These are phyloP conservation scores for Mesocricetus auratus DNA, from an alignment of 2,113 vertebrate genomes.

Conservation along the genomic window DNA sequence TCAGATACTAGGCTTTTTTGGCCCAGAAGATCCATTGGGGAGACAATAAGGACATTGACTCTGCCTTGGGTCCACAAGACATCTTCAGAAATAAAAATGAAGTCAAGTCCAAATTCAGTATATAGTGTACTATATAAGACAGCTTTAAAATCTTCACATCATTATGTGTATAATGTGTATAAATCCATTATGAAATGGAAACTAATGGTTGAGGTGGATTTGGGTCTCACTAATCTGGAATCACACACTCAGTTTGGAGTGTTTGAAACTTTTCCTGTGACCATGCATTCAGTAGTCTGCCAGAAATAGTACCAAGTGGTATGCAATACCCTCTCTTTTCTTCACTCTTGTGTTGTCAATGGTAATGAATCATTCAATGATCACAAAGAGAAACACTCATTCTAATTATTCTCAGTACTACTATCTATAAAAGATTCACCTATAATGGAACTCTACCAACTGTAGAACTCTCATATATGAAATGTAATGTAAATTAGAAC, in stretches of 20 bases:
- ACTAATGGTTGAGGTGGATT: neutral
- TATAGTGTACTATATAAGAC: neutral
- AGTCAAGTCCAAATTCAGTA: neutral
- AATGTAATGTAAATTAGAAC: slow-evolving; percentile 15
- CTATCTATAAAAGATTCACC: neutral
- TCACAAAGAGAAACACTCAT: neutral
- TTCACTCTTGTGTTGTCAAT: slow-evolving; percentile 30
- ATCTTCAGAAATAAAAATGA: neutral
- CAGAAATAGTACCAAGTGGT: neutral
- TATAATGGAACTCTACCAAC: slow-evolving; percentile 3
- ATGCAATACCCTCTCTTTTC: neutral
- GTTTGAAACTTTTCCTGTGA: neutral
- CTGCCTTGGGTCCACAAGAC: neutral
- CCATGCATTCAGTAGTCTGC: neutral
- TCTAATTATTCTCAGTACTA: neutral
- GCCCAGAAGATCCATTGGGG: neutral
- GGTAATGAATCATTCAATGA: neutral
- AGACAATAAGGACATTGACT: neutral
- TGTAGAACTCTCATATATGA: slow-evolving; percentile 41
- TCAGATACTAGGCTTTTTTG: neutral
- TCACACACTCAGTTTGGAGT: neutral
- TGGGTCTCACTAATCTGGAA: neutral
- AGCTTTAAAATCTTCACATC: neutral
- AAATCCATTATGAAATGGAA: neutral
- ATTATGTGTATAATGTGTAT: no score